Percentiles rank a stretch among this genome's conserved stretches.
These are phyloP conservation scores for Drosophila algonquin DNA, from an alignment of 2,888 invertebrate species.

Conservation along the genomic window DNA sequence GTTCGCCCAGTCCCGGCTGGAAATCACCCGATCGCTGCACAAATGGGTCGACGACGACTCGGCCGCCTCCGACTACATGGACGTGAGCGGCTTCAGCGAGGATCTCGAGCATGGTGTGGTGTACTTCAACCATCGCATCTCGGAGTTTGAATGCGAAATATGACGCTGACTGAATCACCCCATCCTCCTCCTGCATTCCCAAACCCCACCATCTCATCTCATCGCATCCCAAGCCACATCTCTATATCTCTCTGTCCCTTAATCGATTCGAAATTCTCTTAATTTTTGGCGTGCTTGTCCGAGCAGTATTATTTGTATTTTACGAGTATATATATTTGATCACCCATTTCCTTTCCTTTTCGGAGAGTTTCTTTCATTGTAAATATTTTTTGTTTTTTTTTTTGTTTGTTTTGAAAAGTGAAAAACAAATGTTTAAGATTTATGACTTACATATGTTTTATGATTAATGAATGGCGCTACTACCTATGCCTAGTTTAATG, in stretches of 20 bases:
- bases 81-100: conserved; percentile 84
- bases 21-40: conserved; percentile 82
- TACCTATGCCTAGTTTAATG: conserved; percentile 72
- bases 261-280: conserved; percentile 46
- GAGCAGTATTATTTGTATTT: conserved; percentile 74
- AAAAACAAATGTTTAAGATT: conserved; percentile 44
- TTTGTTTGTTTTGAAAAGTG: too few species aligned
- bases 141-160: conserved; percentile 88
- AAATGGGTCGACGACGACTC: conserved; percentile 84
- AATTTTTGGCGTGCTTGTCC: conserved; percentile 59
- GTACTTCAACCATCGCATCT: conserved; percentile 85
- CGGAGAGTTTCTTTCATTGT: conserved; percentile 46
- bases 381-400: conserved; percentile 51
- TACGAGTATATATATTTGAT: conserved; percentile 21
- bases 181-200: conserved; percentile 19
- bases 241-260: conserved; percentile 9
- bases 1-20: conserved; percentile 86
- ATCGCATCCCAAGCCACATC: conserved; percentile 1
- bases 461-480: conserved; percentile 68
- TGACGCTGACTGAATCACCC: conserved; percentile 79
- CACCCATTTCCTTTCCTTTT: conserved; percentile 22
- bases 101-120: conserved; percentile 84
- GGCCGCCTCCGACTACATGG: conserved; percentile 84
- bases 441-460: conserved; percentile 43
- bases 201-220: conserved; percentile 14